phyloP scores from a whole-genome alignment of 2,888 invertebrate species.

The Nesidiocoris tenuis region DNA sequence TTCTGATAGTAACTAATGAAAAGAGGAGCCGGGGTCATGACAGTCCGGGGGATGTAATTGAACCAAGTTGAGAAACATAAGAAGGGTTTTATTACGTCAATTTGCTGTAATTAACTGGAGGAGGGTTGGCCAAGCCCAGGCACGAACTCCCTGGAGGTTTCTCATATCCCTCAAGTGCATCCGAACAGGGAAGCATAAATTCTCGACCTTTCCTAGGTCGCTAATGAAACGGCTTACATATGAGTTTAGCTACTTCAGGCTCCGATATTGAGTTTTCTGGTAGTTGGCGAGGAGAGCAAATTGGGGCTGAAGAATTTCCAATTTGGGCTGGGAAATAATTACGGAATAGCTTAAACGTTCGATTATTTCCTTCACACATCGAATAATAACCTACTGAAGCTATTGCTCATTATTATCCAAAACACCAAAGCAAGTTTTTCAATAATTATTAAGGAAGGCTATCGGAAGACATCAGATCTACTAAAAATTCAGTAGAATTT shows the following conservation, averaged over 20 bases:
- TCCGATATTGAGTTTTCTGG: not conserved
- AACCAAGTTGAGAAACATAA: conserved; percentile 28
- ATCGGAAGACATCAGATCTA: no score
- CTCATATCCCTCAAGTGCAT: conserved; percentile 6
- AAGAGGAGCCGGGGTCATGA: not conserved
- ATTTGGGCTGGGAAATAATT: no score
- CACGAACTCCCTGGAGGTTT: not conserved
- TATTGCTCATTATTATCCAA: no score
- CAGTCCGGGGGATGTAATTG: conserved; percentile 18
- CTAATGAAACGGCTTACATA: not conserved
- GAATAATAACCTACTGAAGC: no score
- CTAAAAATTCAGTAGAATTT: no score
- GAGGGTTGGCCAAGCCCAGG: not conserved
- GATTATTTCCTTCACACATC: no score
- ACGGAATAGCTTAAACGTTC: no score
- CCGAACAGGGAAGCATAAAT: not conserved
- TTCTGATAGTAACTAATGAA: conserved; percentile 27
- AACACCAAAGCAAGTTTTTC: no score
- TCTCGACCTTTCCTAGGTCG: not conserved
- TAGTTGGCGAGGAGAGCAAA: not conserved
- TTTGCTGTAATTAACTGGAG: conserved; percentile 22
- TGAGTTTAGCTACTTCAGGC: not conserved
- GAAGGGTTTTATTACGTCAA: conserved; percentile 39
- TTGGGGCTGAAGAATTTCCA: no score
- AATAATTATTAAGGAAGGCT: no score